These are phyloP conservation scores for Sarcophaga carnaria DNA, from an alignment of 2,888 invertebrate genomes.

Conservation along the genomic window DNA sequence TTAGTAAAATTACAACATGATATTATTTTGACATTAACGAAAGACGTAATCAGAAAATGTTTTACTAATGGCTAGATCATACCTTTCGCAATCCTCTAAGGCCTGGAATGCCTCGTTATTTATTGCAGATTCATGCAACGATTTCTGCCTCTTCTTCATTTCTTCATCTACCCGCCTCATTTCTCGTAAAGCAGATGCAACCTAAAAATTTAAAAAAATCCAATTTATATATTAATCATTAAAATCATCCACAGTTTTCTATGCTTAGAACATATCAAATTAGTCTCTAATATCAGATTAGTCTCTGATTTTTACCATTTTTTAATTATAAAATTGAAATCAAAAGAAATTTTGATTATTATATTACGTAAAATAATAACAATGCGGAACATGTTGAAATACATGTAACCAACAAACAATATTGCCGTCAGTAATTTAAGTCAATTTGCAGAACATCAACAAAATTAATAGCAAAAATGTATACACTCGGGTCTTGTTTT, in stretches of 20 bases:
- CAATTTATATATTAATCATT: too few species aligned
- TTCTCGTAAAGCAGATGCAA: conserved; percentile 92
- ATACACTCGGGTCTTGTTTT: too few species aligned
- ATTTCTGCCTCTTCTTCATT: conserved; percentile 89
- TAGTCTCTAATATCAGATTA: too few species aligned
- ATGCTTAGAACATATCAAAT: too few species aligned
- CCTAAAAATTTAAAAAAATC: conserved; percentile 74
- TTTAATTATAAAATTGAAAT: background rate
- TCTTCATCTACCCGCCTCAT: conserved; percentile 93
- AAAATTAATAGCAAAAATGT: too few species aligned
- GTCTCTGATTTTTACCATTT: too few species aligned
- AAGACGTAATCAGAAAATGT: background rate
- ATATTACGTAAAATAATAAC: too few species aligned
- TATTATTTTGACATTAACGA: background rate
- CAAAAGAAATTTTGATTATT: background rate
- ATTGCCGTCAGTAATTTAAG: too few species aligned
- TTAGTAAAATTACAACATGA: background rate
- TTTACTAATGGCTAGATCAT: conserved; percentile 52
- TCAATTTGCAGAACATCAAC: too few species aligned
- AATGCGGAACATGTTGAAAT: too few species aligned
- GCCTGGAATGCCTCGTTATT: conserved; percentile 83
- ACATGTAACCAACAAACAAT: too few species aligned
- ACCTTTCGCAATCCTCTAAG: conserved; percentile 86
- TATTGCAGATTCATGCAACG: conserved; percentile 82
- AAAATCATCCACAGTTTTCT: too few species aligned